phyloP scores from a whole-genome alignment of 2,113 vertebrate genomes.

The Mobula hypostoma region DNA sequence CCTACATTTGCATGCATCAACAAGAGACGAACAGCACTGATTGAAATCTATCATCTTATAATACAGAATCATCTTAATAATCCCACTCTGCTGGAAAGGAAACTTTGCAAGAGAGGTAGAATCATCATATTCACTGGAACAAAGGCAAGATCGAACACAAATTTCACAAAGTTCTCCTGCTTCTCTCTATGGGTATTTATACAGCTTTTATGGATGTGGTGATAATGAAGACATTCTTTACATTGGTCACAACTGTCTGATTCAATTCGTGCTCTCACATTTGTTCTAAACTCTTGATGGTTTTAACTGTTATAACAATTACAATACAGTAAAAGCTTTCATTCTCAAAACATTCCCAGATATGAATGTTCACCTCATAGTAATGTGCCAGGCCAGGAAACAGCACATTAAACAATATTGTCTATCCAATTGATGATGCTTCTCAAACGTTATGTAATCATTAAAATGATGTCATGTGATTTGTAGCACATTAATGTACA shows the following conservation, averaged over 20 bases:
- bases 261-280: neutral
- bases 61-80: neutral
- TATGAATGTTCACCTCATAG: neutral
- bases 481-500: neutral
- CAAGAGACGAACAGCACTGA: neutral
- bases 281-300: neutral
- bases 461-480: neutral
- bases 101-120: neutral
- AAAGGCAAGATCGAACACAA: neutral
- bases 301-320: neutral
- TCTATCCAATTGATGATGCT: neutral
- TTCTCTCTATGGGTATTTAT: neutral
- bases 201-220: neutral
- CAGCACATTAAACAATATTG: neutral
- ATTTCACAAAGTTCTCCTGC: neutral
- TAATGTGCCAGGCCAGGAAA: neutral
- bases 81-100: neutral
- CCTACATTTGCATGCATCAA: neutral
- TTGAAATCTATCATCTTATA: neutral
- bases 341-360: neutral
- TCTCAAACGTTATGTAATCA: neutral
- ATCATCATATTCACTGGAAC: neutral
- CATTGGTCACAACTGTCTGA: neutral
- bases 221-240: too few relatives aligned
- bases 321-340: neutral